phyloP scores from a whole-genome alignment of 2,797 vertebrate genomes.

The Ispidina lecontei region DNA sequence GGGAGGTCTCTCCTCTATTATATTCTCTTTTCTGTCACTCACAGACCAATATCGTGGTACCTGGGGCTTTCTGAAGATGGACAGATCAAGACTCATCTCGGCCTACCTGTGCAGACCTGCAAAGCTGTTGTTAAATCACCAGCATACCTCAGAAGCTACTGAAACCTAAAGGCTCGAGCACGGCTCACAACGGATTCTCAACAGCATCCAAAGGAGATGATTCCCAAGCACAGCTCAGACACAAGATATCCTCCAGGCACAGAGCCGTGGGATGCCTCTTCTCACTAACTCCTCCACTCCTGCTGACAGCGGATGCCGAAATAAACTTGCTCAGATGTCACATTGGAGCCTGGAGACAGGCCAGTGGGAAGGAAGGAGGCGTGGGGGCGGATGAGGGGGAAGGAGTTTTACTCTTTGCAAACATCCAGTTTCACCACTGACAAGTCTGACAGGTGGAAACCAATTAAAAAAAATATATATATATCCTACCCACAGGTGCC shows the following conservation, averaged over 20 bases:
- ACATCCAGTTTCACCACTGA: constrained; percentile 29
- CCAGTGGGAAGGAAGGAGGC: background rate
- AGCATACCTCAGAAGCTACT: background rate
- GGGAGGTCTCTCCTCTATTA: background rate
- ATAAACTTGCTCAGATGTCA: constrained; percentile 53
- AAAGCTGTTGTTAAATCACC: background rate
- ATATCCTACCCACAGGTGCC: background rate
- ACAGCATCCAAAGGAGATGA: background rate
- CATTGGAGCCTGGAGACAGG: background rate
- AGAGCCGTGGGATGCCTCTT: constrained; percentile 31
- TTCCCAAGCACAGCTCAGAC: constrained; percentile 6
- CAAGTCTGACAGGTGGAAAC: constrained; percentile 42
- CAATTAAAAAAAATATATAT: background rate
- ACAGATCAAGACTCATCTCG: background rate
- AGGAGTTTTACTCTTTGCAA: constrained; percentile 1
- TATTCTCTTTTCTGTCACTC: background rate
- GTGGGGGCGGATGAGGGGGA: constrained; percentile 6
- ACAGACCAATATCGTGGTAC: fast-evolving
- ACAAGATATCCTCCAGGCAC: background rate
- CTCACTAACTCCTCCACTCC: constrained; percentile 63
- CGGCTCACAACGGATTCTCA: background rate
- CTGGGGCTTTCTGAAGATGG: background rate
- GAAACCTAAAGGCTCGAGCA: background rate
- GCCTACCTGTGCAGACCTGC: background rate
- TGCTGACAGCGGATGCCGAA: constrained; percentile 39